Evolutionary conservation across 2,797 vertebrate species (phyloP).

Genomic region (Halcyon leucocephala): DNA sequence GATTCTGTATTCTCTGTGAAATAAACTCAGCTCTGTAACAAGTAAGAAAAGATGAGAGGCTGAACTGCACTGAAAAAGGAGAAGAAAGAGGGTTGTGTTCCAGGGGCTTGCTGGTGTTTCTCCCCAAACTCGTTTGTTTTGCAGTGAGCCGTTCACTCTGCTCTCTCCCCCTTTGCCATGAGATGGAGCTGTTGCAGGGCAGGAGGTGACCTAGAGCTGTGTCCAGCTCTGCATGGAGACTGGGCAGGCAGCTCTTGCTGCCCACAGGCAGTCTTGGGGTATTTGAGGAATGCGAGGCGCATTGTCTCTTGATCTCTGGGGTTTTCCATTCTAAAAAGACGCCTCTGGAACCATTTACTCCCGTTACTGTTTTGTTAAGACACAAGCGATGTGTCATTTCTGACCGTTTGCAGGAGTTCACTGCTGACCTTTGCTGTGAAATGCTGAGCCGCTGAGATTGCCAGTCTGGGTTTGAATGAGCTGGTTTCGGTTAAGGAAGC

Average conservation of each 20-base stretch:
- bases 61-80: neutral
- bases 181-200: conserved; percentile 53
- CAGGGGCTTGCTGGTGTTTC: neutral
- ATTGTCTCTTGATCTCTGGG: neutral
- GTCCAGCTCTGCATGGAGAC: fast-evolving
- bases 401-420: neutral
- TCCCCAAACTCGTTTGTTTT: neutral
- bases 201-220: neutral
- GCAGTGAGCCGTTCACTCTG: neutral
- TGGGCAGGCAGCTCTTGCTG: neutral
- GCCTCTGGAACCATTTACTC: neutral
- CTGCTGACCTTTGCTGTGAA: neutral
- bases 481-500: neutral
- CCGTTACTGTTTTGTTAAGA: neutral
- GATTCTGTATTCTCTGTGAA: neutral
- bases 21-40: neutral
- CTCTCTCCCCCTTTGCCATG: neutral
- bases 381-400: neutral
- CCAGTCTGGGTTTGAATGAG: neutral
- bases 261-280: fast-evolving
- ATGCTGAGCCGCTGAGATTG: neutral
- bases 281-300: neutral
- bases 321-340: neutral
- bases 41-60: neutral
- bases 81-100: neutral